A percentile compares a stretch with the other conserved stretches of the same genome.
phyloP scores from a whole-genome alignment of 1,140 invertebrate genomes.

The Sinella curviseta region DNA sequence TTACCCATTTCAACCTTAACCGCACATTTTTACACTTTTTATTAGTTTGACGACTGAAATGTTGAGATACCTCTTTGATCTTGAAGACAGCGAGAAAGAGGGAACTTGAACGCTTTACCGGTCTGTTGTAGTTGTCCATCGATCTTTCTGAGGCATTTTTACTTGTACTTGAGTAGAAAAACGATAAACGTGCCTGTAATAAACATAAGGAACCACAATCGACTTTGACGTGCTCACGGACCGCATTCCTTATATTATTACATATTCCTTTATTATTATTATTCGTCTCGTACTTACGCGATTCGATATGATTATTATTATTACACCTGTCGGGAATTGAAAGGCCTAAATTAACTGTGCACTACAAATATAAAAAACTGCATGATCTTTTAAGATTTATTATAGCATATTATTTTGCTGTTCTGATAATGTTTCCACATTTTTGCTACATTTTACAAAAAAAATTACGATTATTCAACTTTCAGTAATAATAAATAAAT shows the following conservation, averaged over 20 bases:
- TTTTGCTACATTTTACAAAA: constrained; percentile 6
- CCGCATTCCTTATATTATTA: not conserved
- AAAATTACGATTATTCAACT: constrained; percentile 13
- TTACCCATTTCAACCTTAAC: constrained; percentile 34
- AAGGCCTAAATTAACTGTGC: constrained; percentile 10
- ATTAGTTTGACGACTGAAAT: constrained; percentile 23
- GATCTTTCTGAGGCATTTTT: too few species aligned
- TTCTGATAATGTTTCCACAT: not conserved
- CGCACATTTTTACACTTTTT: constrained; percentile 24
- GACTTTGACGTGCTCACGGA: not conserved
- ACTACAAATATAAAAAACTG: not conserved
- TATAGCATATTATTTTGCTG: not conserved
- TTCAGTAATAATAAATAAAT: too few species aligned
- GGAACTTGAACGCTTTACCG: not conserved
- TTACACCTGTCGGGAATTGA: not conserved
- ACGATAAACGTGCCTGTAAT: constrained; percentile 1
- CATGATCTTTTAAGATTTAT: constrained; percentile 5
- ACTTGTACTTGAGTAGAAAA: too few species aligned
- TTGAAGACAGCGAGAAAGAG: too few species aligned
- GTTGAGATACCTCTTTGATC: not conserved
- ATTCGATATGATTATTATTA: too few species aligned
- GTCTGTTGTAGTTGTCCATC: not conserved
- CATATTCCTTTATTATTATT: not conserved
- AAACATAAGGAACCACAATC: constrained; percentile 12
- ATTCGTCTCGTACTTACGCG: too few species aligned